phyloP scores from a whole-genome alignment of 2,888 invertebrate genomes.

The Nomada ruficornis region DNA sequence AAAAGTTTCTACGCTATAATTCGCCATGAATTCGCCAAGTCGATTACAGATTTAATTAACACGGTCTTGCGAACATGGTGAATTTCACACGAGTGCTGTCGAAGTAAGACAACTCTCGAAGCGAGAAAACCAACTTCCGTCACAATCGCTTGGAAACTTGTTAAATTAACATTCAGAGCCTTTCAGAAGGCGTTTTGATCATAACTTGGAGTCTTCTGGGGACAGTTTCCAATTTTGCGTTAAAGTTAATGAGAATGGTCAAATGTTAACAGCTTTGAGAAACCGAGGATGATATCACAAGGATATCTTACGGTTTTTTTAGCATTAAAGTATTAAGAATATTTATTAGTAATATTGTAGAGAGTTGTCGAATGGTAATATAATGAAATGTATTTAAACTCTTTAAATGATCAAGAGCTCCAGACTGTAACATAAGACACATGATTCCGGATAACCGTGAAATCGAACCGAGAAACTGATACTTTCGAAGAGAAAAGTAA shows the following conservation, averaged over 20 bases:
- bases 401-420: neutral
- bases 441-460: constrained; percentile 11
- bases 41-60: constrained; percentile 27
- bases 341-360: too few relatives aligned
- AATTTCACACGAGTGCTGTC: constrained; percentile 17
- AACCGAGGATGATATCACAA: neutral
- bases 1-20: neutral
- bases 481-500: constrained; percentile 1
- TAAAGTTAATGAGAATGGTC: constrained; percentile 1
- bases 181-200: neutral
- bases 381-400: too few relatives aligned
- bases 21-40: constrained; percentile 13
- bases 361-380: too few relatives aligned
- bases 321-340: too few relatives aligned
- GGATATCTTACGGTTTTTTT: too few relatives aligned
- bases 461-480: neutral
- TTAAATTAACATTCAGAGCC: constrained; percentile 31
- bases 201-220: constrained; percentile 5
- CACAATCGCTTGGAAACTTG: constrained; percentile 34
- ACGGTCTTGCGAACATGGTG: neutral
- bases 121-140: constrained; percentile 17
- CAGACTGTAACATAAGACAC: constrained; percentile 14
- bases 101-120: constrained; percentile 10
- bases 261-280: neutral
- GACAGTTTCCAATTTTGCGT: neutral